Evolutionary conservation across 1,140 invertebrate species (phyloP).

Genomic region (Penaeus chinensis): DNA sequence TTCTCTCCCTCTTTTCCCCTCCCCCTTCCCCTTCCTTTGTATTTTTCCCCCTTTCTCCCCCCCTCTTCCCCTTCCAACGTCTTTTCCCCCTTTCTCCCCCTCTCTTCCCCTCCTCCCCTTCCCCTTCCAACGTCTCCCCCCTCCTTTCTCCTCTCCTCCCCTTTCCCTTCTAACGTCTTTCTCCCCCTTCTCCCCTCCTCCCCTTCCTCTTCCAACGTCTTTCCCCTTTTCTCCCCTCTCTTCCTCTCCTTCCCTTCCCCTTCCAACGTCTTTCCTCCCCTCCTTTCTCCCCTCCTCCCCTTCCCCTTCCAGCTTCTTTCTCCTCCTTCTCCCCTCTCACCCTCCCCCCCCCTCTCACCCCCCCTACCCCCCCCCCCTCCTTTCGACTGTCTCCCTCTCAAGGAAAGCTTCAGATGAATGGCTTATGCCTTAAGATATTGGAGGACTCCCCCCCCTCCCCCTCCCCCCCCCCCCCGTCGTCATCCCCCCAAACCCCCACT

Average conservation of each 20-base stretch:
- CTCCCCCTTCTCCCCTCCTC: conserved; percentile 14
- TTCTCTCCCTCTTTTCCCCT: neutral
- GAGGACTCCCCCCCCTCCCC: too few relatives aligned
- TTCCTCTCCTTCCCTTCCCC: neutral
- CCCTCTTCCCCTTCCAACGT: neutral
- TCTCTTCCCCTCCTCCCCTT: neutral
- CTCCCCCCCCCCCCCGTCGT: too few relatives aligned
- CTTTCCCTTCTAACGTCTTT: neutral
- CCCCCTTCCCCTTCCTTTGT: neutral
- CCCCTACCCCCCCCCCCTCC: too few relatives aligned
- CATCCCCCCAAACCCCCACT: too few relatives aligned
- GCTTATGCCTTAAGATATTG: too few relatives aligned
- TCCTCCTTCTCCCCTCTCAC: too few relatives aligned
- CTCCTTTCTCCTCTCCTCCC: conserved; percentile 9
- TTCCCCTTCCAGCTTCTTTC: neutral
- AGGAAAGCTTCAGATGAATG: too few relatives aligned
- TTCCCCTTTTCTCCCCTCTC: neutral
- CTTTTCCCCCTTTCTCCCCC: neutral
- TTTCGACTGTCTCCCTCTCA: too few relatives aligned
- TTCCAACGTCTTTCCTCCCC: neutral
- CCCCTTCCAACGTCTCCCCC: neutral
- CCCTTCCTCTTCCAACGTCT: neutral
- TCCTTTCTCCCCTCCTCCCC: neutral
- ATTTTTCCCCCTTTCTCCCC: neutral
- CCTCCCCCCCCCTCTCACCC: too few relatives aligned